Evolutionary conservation across 2,888 invertebrate species (phyloP).

Genomic region (Xylophagus ater): DNA sequence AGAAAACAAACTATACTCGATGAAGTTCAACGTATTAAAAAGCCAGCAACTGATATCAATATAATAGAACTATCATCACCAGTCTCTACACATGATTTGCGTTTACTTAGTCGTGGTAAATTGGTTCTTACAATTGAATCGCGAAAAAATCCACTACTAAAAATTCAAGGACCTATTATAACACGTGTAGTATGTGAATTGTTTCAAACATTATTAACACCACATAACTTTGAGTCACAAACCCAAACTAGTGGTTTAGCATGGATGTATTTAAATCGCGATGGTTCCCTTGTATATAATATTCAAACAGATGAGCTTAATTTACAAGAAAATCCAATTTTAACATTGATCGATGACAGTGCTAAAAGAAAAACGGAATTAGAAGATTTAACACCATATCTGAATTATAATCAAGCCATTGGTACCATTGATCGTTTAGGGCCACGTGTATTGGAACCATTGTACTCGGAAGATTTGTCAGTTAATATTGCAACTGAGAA

Average conservation of each 20-base stretch:
- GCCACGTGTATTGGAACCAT: slow-evolving; percentile 68
- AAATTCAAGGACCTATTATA: slow-evolving; percentile 58
- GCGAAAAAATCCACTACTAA: slow-evolving; percentile 50
- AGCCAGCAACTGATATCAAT: slow-evolving; percentile 67
- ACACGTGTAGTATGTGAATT: slow-evolving; percentile 70
- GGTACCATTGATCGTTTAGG: slow-evolving; percentile 67
- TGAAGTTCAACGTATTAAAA: slow-evolving; percentile 55
- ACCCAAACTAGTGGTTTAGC: slow-evolving; percentile 55
- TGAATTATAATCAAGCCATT: slow-evolving; percentile 51
- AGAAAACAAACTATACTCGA: slow-evolving; percentile 62
- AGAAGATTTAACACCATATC: slow-evolving; percentile 55
- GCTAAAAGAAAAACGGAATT: slow-evolving; percentile 60
- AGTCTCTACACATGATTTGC: slow-evolving; percentile 61
- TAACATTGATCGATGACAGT: slow-evolving; percentile 61
- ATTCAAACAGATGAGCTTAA: slow-evolving; percentile 58
- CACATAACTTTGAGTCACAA: slow-evolving; percentile 40
- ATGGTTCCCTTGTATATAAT: slow-evolving; percentile 67
- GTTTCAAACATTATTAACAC: slow-evolving; percentile 59
- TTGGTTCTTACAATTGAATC: slow-evolving; percentile 60
- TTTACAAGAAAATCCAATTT: slow-evolving; percentile 47
- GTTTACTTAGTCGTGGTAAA: slow-evolving; percentile 66
- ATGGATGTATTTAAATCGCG: slow-evolving; percentile 66
- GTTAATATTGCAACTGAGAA: slow-evolving; percentile 59
- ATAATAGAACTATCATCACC: slow-evolving; percentile 68
- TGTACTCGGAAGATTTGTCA: slow-evolving; percentile 70